A percentile compares a stretch with the other conserved stretches of the same genome.
These are phyloP conservation scores for Upupa epops DNA, from an alignment of 2,113 vertebrate species.

Conservation along the genomic window DNA sequence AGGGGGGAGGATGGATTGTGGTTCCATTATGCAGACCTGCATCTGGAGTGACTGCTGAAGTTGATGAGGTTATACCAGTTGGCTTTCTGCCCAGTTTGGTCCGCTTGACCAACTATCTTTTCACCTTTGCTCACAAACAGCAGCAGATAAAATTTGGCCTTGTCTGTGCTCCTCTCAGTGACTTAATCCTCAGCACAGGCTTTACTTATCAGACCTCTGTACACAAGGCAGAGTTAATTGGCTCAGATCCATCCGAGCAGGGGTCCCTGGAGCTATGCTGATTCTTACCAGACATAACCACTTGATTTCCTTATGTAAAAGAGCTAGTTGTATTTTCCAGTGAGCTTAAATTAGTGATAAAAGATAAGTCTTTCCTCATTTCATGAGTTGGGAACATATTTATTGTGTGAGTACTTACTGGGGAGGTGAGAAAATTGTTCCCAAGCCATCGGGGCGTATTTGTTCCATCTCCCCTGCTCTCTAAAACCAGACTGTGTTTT, in stretches of 20 bases:
- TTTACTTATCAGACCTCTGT: conserved; percentile 14
- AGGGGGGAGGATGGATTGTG: neutral
- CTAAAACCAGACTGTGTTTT: neutral
- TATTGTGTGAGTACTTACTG: neutral
- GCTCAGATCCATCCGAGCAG: neutral
- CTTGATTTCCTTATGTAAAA: conserved; percentile 4
- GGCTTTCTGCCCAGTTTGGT: neutral
- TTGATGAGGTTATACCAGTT: neutral
- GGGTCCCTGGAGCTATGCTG: conserved; percentile 38
- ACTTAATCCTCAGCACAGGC: conserved; percentile 43
- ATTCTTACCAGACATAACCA: conserved; percentile 34
- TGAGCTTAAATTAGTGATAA: conserved; percentile 20
- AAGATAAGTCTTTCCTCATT: conserved; percentile 2
- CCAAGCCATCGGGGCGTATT: neutral
- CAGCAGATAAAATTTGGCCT: conserved; percentile 56
- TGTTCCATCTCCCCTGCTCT: neutral
- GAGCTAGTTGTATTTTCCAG: neutral
- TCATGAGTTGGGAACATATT: neutral
- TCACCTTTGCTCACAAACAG: conserved; percentile 48
- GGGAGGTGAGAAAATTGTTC: conserved; percentile 8
- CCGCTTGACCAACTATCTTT: conserved; percentile 15
- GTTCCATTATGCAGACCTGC: neutral
- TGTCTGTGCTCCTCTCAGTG: conserved; percentile 41
- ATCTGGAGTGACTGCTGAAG: neutral
- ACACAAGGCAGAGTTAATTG: conserved; percentile 37